Base-by-base conservation (phyloP, 2,797 vertebrate genomes). In the Morus bassanus region DNA sequence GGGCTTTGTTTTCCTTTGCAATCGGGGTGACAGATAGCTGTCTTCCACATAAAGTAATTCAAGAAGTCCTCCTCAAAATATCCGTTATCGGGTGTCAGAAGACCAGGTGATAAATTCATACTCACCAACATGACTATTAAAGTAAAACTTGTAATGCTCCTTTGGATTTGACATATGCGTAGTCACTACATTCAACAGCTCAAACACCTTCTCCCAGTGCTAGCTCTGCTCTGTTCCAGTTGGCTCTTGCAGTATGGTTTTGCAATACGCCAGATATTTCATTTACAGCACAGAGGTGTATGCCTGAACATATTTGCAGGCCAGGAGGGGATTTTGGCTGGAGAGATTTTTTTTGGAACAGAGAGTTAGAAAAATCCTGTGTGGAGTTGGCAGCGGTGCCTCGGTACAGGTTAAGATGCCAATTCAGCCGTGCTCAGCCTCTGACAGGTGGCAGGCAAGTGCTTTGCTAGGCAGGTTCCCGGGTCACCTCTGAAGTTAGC, bases 311-410 rank as follows among this genome's bases (percentile, higher is more conserved):
- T 94, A 96, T 94, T 95, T 94, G 74, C 90, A 93, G 93, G 72
- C 95, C 94, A 96, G 96, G 95, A 94, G 96, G 94, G 64, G 56
- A 92, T 96, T 94, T 95, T 94, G 96, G 85, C 88, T 95, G 84
- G n/a, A 92, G 74, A 64, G 6, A 6, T 19, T 63, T 83, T 43
- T 83, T 91, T 80, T 92, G 60, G 83, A 95, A 73, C 46, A 63
- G 23, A 11, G 67, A 94, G 30, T 63, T 82, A 91, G 60, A 92
- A 94, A 93, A 95, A 82, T 85, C 50, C 77, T 94, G 70, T 33
- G 45, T 82, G 64, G 45, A 93, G 64, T 7, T 95, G 94, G 93
- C 93, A 95, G 72, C 0, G 0, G 41, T 68, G 90, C 51, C 53
- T 91, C 50, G 76, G 60, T 67, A 54, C 0, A 3, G 91, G 83